Percentiles rank a stretch among this genome's conserved stretches.
Evolutionary conservation across 2,113 vertebrate genomes (phyloP).

Genomic region (Pelmatolapia mariae): DNA sequence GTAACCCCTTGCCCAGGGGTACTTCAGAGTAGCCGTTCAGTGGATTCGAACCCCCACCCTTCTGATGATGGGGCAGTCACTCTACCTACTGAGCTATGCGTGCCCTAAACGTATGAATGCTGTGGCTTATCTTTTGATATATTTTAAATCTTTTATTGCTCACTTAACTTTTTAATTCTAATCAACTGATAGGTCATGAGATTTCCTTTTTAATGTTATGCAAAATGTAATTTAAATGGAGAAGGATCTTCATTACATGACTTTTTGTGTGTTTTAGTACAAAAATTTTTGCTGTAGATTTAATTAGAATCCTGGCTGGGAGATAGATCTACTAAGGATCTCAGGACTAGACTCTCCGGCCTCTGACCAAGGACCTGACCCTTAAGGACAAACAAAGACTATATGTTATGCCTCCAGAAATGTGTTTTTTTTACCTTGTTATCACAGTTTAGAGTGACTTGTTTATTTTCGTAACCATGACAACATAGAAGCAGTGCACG

Average conservation of each 20-base stretch:
- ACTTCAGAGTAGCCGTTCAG: neutral
- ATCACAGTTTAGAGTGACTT: too few relatives aligned
- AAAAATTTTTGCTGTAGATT: rapidly evolving
- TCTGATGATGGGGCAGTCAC: rapidly evolving
- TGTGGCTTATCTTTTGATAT: neutral
- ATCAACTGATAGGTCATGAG: rapidly evolving
- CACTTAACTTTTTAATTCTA: neutral
- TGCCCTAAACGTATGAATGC: rapidly evolving
- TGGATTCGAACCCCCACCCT: rapidly evolving
- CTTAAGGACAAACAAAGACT: neutral
- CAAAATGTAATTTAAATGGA: neutral
- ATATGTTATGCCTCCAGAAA: too few relatives aligned
- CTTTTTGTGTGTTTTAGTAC: neutral
- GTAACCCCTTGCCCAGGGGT: rapidly evolving
- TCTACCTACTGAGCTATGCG: neutral
- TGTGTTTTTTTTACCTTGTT: too few relatives aligned
- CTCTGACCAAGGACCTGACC: neutral
- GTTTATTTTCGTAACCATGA: too few relatives aligned
- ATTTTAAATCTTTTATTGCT: neutral
- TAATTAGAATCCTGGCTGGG: neutral
- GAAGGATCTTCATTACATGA: neutral
- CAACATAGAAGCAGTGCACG: too few relatives aligned
- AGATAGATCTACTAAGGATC: neutral
- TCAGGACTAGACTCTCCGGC: neutral
- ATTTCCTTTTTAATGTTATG: neutral